These are phyloP conservation scores for Gymnorhina tibicen DNA, from an alignment of 2,113 vertebrate genomes.

Conservation along the genomic window DNA sequence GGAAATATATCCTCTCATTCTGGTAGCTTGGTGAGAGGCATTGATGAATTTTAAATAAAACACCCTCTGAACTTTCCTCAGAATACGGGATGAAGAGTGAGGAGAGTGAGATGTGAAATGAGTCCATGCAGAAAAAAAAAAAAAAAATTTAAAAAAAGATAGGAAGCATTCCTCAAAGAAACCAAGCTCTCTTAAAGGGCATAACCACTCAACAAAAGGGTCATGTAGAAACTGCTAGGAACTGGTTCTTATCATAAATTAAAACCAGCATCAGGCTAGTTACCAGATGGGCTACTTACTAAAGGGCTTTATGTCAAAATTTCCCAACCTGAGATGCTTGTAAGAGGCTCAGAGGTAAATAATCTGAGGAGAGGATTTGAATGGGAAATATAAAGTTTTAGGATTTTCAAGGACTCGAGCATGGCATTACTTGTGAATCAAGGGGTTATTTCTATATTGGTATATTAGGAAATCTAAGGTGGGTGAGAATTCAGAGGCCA, in stretches of 20 bases:
- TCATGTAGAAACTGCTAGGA: not conserved
- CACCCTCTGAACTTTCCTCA: not conserved
- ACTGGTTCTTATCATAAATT: not conserved
- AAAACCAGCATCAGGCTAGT: not conserved
- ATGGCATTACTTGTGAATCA: not conserved
- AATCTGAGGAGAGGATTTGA: not conserved
- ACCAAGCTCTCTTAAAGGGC: not conserved
- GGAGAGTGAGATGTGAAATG: not conserved
- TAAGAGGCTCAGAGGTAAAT: not conserved
- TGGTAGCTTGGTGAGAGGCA: not conserved
- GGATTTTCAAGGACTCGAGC: not conserved
- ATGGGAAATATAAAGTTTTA: not conserved
- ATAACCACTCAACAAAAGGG: not conserved
- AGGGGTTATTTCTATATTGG: not conserved
- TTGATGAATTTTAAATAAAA: not conserved
- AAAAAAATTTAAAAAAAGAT: not conserved
- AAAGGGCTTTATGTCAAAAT: not conserved
- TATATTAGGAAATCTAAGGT: not conserved
- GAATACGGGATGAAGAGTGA: not conserved
- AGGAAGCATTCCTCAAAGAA: not conserved
- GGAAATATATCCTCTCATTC: not conserved
- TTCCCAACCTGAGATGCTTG: not conserved
- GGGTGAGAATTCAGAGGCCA: not conserved
- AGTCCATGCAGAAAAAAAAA: not conserved
- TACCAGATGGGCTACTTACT: not conserved